Base-by-base conservation (phyloP, 2,113 vertebrate species). In the Pantherophis guttatus region DNA sequence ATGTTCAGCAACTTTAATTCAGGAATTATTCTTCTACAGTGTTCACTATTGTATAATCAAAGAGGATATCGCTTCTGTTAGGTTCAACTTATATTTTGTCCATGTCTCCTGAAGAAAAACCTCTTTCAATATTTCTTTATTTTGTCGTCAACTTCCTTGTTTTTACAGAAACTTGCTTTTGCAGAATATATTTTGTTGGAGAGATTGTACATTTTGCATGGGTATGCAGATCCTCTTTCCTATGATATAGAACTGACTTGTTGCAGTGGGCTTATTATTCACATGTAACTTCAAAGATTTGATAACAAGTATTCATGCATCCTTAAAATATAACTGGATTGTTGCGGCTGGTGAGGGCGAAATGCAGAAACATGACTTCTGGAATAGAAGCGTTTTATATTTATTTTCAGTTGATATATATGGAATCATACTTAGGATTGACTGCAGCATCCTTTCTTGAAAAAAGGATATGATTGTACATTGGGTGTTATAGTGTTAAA, bases 1-100 rank as follows among this genome's bases (percentile, higher is more conserved):
- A 95, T 99, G 99, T 99, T 99, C 99, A 99, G 99, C 98, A 98
- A 98, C 98, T 97, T 98, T 98, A 96, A 97, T 98, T 98, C 98
- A 97, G 98, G 98, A 98, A 96, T 92, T 97, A 97, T 97, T 91
- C 96, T 96, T 98, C 97, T 97, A 85, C 96, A 93, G 92, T 95
- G 96, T 94, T 95, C 92, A 48, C 97, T 94, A 96, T 97, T 59
- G 70, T 23, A 1, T 54, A 21, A 87, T 90, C 81, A 95, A 92
- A 96, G n/a, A 54, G 94, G 93, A 59, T 95, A 94, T 96, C 94
- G 93, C 8, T 90, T 86, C 57, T 65, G 58, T 90, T 90, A 70
- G 48, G 48, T 57, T 26, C 53, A 29, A 90, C 91, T 93, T 75
- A 86, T 23, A 0, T 75, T 92, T 88, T 3, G n/a, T 93, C 93